These are phyloP conservation scores for Dasyprocta punctata DNA, from an alignment of 2,113 vertebrate species.

Conservation along the genomic window DNA sequence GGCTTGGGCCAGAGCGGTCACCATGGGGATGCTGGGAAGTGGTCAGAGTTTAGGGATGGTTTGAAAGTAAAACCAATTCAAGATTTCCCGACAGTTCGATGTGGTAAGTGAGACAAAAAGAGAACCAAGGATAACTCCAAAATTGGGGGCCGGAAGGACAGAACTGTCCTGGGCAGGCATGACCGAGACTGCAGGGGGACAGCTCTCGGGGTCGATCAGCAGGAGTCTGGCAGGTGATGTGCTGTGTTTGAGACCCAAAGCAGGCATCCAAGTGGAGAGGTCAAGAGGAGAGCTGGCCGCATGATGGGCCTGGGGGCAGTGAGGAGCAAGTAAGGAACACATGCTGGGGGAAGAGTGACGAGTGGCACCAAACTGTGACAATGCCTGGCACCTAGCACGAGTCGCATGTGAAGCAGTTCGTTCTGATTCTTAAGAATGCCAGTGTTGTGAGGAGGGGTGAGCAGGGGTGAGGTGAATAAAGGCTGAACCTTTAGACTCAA, in stretches of 20 bases:
- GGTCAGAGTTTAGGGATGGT: too few species aligned
- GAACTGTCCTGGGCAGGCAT: background rate
- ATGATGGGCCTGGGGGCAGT: background rate
- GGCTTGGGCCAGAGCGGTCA: too few species aligned
- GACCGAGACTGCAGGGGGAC: background rate
- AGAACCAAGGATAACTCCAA: background rate
- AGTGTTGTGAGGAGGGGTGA: background rate
- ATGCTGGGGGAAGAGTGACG: background rate
- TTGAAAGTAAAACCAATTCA: background rate
- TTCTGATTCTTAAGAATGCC: background rate
- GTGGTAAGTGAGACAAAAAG: background rate
- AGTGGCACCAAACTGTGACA: background rate
- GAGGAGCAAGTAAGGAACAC: background rate
- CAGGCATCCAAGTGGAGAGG: background rate
- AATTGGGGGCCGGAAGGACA: too few species aligned
- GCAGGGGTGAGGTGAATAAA: background rate
- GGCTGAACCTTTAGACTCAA: background rate
- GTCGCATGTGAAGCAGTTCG: rapidly evolving
- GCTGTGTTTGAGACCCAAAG: background rate
- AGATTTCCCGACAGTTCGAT: background rate
- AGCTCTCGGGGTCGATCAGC: rapidly evolving
- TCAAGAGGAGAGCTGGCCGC: background rate
- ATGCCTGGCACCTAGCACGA: background rate
- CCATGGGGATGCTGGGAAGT: background rate
- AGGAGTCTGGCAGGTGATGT: background rate